Base-by-base conservation (phyloP, 2,113 vertebrate genomes). In the Numida meleagris region DNA sequence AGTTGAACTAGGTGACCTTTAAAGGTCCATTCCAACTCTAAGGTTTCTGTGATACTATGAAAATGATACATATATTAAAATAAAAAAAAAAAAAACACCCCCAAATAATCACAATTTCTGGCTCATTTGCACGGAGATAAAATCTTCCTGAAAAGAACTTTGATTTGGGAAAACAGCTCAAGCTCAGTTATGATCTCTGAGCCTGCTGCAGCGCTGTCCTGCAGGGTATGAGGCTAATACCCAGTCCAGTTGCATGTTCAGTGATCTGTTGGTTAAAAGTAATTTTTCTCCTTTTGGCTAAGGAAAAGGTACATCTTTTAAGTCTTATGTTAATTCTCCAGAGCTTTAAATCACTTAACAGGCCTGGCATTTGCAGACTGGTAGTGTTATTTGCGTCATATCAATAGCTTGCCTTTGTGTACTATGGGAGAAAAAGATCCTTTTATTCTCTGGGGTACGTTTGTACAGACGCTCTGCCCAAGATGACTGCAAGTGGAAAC, bases 321-420 rank as follows among this genome's bases (percentile, higher is more conserved):
- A 65, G 53, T 68, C 68, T 91, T 89, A 15, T 76, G 59, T 85
- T 94, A 92, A 66, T 66, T 85, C 33, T 85, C 48, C 25, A 46
- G 42, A 67, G 63, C 68, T 87, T 84, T 93, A 82, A 73, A 88
- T 70, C 76, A 51, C 31, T 86, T 93, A 78, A 67, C 48, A 82
- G 89, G 48, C 61, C 82, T 88, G 62, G 42, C 55, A 40, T 86
- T 93, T 96, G 82, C 70, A 82, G 66, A 21, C 81, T 86, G 43
- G 61, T 66, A 40, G 50, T 57, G 21, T 40, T 36, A 81, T 96
- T 96, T 94, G 77, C 77, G 88, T 88, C 85, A 38, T 96, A 88
- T 74, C 92, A 87, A 38, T 91, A 91, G 83, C 67, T 71, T 83
- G 43, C 62, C 83, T 92, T 93, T 93, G 79, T 90, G 57, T 80